Conservation (phyloP, 2,113 vertebrate genomes). For the Bos indicus region DNA sequence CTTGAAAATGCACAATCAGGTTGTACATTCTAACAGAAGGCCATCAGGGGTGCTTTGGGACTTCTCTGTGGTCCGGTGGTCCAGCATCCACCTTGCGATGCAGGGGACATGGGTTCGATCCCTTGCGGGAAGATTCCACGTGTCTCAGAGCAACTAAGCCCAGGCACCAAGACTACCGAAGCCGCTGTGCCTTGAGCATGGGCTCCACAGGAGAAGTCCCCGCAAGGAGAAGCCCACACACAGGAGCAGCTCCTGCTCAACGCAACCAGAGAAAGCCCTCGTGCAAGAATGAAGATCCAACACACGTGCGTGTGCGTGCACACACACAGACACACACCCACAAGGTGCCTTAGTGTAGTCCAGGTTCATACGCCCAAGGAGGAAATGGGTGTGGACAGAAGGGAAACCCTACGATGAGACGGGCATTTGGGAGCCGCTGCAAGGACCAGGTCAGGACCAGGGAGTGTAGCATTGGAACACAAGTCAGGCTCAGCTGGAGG, state of each 20-base stretch:
- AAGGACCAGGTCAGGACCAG: background rate
- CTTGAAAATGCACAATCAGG: background rate
- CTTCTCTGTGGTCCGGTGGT: background rate
- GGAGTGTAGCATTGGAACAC: background rate
- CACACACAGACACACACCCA: no score
- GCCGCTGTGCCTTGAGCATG: background rate
- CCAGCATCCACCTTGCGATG: background rate
- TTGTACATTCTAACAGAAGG: background rate
- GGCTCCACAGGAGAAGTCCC: background rate
- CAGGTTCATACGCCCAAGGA: background rate
- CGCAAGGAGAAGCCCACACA: background rate
- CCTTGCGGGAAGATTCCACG: background rate
- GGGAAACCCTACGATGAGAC: background rate
- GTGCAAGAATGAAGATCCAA: background rate
- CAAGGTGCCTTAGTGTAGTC: background rate
- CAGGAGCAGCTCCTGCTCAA: background rate
- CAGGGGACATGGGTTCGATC: background rate
- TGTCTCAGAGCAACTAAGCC: background rate
- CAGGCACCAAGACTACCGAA: rapidly evolving
- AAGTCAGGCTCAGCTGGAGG: background rate
- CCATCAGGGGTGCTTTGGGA: background rate
- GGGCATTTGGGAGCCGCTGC: background rate
- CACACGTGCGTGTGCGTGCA: no score
- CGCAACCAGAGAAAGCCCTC: background rate
- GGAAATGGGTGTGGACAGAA: background rate